Evolutionary conservation across 2,113 vertebrate genomes (phyloP).

Genomic region (Laterallus jamaicensis): DNA sequence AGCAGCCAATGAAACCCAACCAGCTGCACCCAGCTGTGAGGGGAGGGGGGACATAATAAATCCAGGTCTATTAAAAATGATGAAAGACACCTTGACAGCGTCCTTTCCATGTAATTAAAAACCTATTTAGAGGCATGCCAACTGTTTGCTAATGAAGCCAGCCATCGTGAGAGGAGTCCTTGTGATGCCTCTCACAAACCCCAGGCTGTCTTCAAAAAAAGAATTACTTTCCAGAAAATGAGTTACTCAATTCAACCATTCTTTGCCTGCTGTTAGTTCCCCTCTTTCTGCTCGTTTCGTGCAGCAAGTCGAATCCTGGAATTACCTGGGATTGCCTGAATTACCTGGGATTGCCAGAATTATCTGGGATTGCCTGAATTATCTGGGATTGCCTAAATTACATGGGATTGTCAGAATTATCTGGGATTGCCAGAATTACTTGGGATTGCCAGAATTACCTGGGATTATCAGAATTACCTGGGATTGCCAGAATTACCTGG

Average conservation of each 20-base stretch:
- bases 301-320: background rate
- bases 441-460: too few species aligned
- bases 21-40: background rate
- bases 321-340: background rate
- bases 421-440: too few species aligned
- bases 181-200: slow-evolving; percentile 18
- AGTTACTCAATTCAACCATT: slow-evolving; percentile 39
- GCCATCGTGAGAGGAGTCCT: slow-evolving; percentile 44
- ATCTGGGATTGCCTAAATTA: too few species aligned
- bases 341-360: background rate
- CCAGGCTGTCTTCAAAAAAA: slow-evolving; percentile 34
- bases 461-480: too few species aligned
- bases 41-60: background rate
- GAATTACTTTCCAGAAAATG: slow-evolving; percentile 52
- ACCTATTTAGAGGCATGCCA: slow-evolving; percentile 55
- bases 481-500: too few species aligned
- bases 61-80: slow-evolving; percentile 33
- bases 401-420: too few species aligned
- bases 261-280: background rate
- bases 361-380: too few species aligned
- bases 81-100: slow-evolving; percentile 55
- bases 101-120: slow-evolving; percentile 69
- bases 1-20: slow-evolving; percentile 12
- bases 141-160: slow-evolving; percentile 68
- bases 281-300: background rate